These are phyloP conservation scores for Cordylochernes scorpioides DNA, from an alignment of 2,888 invertebrate genomes.

Conservation along the genomic window DNA sequence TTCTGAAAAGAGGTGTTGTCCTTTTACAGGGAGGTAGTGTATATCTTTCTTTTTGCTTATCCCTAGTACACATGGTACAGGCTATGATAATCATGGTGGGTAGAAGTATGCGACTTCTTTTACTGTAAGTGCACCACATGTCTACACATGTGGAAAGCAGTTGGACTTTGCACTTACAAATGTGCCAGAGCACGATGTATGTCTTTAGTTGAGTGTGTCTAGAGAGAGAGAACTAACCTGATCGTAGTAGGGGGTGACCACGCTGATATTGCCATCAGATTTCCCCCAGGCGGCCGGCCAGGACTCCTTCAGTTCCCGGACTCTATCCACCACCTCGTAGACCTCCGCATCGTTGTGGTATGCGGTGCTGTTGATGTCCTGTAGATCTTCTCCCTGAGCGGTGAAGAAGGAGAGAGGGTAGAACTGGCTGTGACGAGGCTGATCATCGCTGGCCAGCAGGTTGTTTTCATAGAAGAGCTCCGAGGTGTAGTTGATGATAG, in stretches of 20 bases:
- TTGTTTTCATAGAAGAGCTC: slow-evolving; percentile 52
- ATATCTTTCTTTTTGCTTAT: too few relatives aligned
- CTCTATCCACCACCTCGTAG: slow-evolving; percentile 46
- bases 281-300: slow-evolving; percentile 54
- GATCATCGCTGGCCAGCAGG: slow-evolving; percentile 41
- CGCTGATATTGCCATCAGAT: slow-evolving; percentile 43
- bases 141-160: too few relatives aligned
- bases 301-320: slow-evolving; percentile 37
- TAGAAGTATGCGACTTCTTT: too few relatives aligned
- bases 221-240: slow-evolving; percentile 33
- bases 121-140: too few relatives aligned
- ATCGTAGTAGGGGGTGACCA: slow-evolving; percentile 58
- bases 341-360: slow-evolving; percentile 54
- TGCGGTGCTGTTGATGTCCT: slow-evolving; percentile 41
- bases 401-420: slow-evolving; percentile 53
- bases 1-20: too few relatives aligned
- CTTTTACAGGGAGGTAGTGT: too few relatives aligned
- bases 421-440: slow-evolving; percentile 38
- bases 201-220: too few relatives aligned
- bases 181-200: too few relatives aligned
- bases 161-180: too few relatives aligned
- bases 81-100: too few relatives aligned
- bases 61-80: too few relatives aligned
- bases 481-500: slow-evolving; percentile 52
- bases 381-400: slow-evolving; percentile 47